Conservation (phyloP, 2,797 vertebrate species). For the Diplodus puntazzo region DNA sequence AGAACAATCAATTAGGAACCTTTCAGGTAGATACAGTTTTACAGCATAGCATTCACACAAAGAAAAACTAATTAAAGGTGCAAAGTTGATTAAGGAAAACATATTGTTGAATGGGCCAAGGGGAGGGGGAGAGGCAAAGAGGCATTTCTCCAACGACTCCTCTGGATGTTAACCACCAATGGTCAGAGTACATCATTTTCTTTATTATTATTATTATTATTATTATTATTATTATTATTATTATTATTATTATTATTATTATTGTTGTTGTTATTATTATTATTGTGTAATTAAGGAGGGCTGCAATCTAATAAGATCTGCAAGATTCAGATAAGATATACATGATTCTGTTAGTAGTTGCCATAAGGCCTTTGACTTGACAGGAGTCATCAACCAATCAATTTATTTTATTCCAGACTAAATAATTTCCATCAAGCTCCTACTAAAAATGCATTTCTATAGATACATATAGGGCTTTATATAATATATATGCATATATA, state of each 20-base stretch:
- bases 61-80: conserved; percentile 28
- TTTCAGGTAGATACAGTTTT: conserved; percentile 9
- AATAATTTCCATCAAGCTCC: not conserved
- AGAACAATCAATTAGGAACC: not conserved
- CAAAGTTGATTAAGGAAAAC: conserved; percentile 25
- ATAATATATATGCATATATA: not conserved
- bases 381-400: too few species aligned
- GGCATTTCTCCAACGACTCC: not conserved
- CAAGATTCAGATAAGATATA: too few species aligned
- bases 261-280: not conserved
- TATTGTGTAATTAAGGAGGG: not conserved
- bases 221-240: not conserved
- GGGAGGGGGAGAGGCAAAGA: not conserved
- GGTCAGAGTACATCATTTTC: not conserved
- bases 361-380: not conserved
- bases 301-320: not conserved
- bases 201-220: not conserved
- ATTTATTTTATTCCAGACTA: not conserved
- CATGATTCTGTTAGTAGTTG: not conserved
- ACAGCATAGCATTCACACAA: conserved; percentile 21
- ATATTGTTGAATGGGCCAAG: not conserved
- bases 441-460: not conserved
- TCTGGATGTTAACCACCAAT: not conserved
- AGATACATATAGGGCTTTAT: not conserved
- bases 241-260: not conserved